A percentile compares a stretch with the other conserved stretches of the same genome.
phyloP scores from a whole-genome alignment of 2,888 invertebrate genomes.

The Gortyna flavago region DNA sequence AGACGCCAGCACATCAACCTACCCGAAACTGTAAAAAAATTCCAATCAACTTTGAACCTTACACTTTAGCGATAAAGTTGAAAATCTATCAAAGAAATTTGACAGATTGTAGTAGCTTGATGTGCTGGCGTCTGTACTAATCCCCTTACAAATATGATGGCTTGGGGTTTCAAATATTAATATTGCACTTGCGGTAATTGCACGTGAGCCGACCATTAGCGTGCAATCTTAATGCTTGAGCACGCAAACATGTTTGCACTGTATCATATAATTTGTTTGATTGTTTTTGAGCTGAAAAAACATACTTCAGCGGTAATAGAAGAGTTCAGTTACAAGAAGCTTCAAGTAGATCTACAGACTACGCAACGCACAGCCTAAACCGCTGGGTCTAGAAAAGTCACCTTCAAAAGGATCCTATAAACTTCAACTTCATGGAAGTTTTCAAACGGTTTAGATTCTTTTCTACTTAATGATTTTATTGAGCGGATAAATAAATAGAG shows the following conservation, averaged over 20 bases:
- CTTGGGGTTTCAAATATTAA: conserved; percentile 52
- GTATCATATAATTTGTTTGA: conserved; percentile 8
- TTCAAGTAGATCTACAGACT: neutral
- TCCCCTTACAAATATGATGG: neutral
- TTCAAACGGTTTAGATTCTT: neutral
- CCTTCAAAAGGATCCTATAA: neutral
- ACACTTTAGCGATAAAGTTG: too few relatives aligned
- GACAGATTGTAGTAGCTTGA: too few relatives aligned
- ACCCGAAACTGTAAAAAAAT: too few relatives aligned
- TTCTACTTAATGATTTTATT: conserved; percentile 4
- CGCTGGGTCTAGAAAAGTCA: neutral
- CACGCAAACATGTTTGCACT: conserved; percentile 24
- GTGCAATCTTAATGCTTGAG: conserved; percentile 9
- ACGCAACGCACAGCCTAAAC: neutral
- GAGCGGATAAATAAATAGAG: neutral
- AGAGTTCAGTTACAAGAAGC: neutral
- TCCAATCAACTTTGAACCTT: too few relatives aligned
- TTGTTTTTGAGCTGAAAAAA: neutral
- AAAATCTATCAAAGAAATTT: too few relatives aligned
- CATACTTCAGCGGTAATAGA: neutral
- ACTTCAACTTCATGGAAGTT: neutral
- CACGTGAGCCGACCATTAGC: conserved; percentile 35
- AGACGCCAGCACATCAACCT: too few relatives aligned
- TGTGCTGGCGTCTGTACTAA: too few relatives aligned
- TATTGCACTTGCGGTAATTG: conserved; percentile 47